These are phyloP conservation scores for Piliocolobus tephrosceles DNA, from an alignment of 2,113 vertebrate species.

Conservation along the genomic window DNA sequence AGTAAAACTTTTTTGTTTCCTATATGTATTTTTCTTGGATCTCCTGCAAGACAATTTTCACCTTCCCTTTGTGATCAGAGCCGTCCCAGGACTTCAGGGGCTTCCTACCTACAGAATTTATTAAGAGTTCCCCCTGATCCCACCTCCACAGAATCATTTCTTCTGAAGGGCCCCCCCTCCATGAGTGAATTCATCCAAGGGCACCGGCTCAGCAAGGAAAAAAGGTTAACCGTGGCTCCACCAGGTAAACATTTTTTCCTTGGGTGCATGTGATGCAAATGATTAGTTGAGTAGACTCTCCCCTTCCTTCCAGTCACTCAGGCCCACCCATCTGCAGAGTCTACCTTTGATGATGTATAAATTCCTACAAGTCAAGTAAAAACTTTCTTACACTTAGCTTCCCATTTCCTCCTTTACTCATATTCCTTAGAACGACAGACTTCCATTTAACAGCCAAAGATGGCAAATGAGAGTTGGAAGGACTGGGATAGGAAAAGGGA, in stretches of 20 bases:
- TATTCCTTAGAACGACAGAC: not conserved
- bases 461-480: conserved; percentile 36
- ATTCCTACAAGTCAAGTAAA: not conserved
- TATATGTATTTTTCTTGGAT: conserved; percentile 90
- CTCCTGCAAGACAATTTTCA: conserved; percentile 91
- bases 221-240: conserved; percentile 89
- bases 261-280: conserved; percentile 87
- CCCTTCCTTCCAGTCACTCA: conserved; percentile 22
- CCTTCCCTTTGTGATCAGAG: conserved; percentile 92
- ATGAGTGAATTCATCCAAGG: conserved; percentile 89
- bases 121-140: conserved; percentile 88
- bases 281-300: conserved; percentile 67
- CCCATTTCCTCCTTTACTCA: not conserved
- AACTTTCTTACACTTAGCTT: not conserved
- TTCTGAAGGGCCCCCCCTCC: conserved; percentile 88
- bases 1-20: conserved; percentile 90
- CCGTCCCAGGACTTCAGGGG: conserved; percentile 90
- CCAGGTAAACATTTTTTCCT: conserved; percentile 91
- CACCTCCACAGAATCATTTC: conserved; percentile 88
- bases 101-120: conserved; percentile 87
- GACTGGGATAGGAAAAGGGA: not conserved
- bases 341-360: not conserved
- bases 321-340: not conserved
- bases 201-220: conserved; percentile 90
- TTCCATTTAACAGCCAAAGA: not conserved